Base-by-base conservation (phyloP, 2,888 invertebrate genomes). In the Pyrrhia umbra region DNA sequence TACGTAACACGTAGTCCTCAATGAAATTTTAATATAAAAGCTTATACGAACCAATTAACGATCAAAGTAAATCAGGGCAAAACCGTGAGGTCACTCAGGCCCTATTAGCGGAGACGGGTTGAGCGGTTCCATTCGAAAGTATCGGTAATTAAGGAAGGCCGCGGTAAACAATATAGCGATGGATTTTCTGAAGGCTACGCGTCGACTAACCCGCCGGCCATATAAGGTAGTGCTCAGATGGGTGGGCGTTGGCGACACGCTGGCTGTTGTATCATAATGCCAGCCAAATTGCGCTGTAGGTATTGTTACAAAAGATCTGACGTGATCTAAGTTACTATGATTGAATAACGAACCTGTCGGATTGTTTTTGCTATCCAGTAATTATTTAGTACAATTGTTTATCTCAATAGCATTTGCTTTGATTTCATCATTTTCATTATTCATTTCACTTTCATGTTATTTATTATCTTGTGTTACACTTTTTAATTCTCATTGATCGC, bases 141-240 rank as follows among this genome's bases (percentile, higher is more conserved):
- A 83, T 82, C 79, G 81, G 79, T 85, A 87, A 87, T 87, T 87
- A 87, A 83, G 81, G 84, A 87, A 89, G 90, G 88, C 82, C 79
- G 51, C 56, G 25, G 50, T 77, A 69, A 79, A 88, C 89, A 88
- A 87, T 88, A 76, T 68, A 60, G 74, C 77, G 77, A 80, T 86
- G 79, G 75, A 77, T 78, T 75, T 75, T 72, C 58, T 59, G 70
- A 75, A 84, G 84, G 81, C 73, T 81, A 68, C 51, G 47, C 30
- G 25, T 30, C 51, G 59, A 61, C 85, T 86, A 86, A 84, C 77
- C 55, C 77, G 58, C n/a, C n/a, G 23, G 61, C 84, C 84, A 73
- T 87, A 79, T 83, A 86, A 43, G 85, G 87, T 56, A 50, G 16
- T 46, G 69, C 34, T 58, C 79, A 73, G 81, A 78, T 79, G 76